A percentile compares a stretch with the other conserved stretches of the same genome.
Evolutionary conservation across 2,797 vertebrate genomes (phyloP).

Genomic region (Lateolabrax maculatus): DNA sequence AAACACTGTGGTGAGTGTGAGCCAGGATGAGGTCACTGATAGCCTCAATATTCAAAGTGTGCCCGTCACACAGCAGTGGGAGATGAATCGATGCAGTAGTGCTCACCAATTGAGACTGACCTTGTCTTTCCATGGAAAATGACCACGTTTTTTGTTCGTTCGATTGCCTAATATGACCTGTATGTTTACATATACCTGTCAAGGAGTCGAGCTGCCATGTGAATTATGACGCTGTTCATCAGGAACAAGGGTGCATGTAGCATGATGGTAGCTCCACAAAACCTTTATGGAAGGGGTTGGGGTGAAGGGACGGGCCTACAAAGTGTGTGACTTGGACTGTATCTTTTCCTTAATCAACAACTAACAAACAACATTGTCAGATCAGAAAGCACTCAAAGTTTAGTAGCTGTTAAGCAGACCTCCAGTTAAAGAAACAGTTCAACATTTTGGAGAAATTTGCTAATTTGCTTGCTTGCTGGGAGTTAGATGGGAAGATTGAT

Average conservation of each 20-base stretch:
- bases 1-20: constrained; percentile 28
- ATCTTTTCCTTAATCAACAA: background rate
- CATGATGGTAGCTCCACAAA: background rate
- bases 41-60: constrained; percentile 24
- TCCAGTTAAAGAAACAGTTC: too few species aligned
- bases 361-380: too few species aligned
- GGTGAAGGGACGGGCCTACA: background rate
- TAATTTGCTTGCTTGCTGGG: too few species aligned
- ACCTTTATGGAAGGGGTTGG: background rate
- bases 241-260: background rate
- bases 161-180: background rate
- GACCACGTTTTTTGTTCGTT: background rate
- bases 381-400: too few species aligned
- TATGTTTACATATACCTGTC: background rate
- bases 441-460: too few species aligned
- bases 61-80: background rate
- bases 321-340: background rate
- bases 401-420: too few species aligned
- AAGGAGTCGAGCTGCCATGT: background rate
- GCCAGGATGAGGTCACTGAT: constrained; percentile 50
- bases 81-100: background rate
- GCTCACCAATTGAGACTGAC: background rate
- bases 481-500: background rate
- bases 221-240: background rate
- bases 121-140: background rate